Evolutionary conservation across 2,888 invertebrate genomes (phyloP), one percentile per base, ranked within the genome.

Genomic region (Troides oblongomaculatus): DNA sequence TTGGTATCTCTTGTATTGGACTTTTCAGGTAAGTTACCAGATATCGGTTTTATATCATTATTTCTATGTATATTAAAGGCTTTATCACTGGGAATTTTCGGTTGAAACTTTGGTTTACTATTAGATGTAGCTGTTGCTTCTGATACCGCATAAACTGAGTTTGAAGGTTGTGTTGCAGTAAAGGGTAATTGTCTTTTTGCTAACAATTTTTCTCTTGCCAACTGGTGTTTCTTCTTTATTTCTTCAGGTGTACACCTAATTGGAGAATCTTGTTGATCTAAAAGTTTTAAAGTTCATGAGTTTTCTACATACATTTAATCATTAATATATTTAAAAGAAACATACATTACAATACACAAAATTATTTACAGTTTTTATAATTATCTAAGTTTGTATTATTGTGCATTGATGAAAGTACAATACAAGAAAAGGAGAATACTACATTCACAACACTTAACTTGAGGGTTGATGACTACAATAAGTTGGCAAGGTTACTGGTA

Each of bases 141-240:
- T 75, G 61, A 60, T 71, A 64, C 63, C 60, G 63, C 70, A n/a
- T 39, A 1, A 64, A 64, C 70, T 68, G 75, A 73, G 59, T 62
- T 74, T 17, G 75, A 73, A 60, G 79, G 78, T 71, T 87, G 86
- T 71, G 86, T 76, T 64, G 82, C 75, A 64, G 90, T 90, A 70
- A 90, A 92, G 10, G 92, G 91, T 21, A 92, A 74, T 12, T 85
- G 83, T 64, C 90, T 83, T 80, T 94, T 94, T 1, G 93, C 93
- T 74, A 94, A 82, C 21, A 94, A 85, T 78, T 90, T 94, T 77
- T 94, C 94, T 80, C 93, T 87, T 1, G 95, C 95, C 76, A 93
- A 92, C 72, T 91, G 83, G 72, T 94, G 92, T 76, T 95, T 95
- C 77, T 86, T 93, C 79, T 94, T 94, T 64, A 95, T 95, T 85